phyloP scores from a whole-genome alignment of 1,140 invertebrate genomes.

The Sarcophaga peregrina region DNA sequence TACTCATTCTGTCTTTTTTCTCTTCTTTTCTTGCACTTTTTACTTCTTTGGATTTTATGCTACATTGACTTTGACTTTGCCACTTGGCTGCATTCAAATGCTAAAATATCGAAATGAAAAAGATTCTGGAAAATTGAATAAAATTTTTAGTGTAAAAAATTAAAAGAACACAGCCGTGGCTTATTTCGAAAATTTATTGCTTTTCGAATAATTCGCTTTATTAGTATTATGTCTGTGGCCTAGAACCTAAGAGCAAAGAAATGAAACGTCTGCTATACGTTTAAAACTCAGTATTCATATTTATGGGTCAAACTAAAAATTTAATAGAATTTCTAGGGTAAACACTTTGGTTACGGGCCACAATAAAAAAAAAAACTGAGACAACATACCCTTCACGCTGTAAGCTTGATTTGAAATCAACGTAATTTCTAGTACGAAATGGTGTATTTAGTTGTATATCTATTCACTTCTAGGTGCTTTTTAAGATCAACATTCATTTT shows the following conservation, averaged over 20 bases:
- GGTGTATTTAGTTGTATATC: neutral
- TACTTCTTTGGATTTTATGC: slow-evolving; percentile 25
- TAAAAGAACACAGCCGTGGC: neutral
- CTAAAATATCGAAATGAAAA: slow-evolving; percentile 12
- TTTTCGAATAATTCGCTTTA: neutral
- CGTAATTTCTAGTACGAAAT: neutral
- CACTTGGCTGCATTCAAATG: slow-evolving; percentile 39
- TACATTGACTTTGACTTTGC: slow-evolving; percentile 43
- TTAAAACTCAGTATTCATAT: neutral
- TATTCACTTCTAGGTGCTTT: neutral
- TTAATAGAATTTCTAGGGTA: neutral
- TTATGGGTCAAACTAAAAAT: slow-evolving; percentile 13
- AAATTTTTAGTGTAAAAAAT: neutral
- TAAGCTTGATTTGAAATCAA: too few relatives aligned
- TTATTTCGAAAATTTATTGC: slow-evolving; percentile 38
- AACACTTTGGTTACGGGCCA: too few relatives aligned
- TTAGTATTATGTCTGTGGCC: neutral
- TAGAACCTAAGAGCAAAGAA: neutral
- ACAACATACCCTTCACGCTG: too few relatives aligned
- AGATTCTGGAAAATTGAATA: neutral
- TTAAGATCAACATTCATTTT: neutral
- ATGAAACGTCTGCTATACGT: neutral
- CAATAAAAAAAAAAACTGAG: too few relatives aligned
- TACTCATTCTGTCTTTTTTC: slow-evolving; percentile 18
- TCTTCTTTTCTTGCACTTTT: neutral